These are phyloP conservation scores for Rhagoletis zephyria DNA, from an alignment of 1,140 invertebrate species.

Conservation along the genomic window DNA sequence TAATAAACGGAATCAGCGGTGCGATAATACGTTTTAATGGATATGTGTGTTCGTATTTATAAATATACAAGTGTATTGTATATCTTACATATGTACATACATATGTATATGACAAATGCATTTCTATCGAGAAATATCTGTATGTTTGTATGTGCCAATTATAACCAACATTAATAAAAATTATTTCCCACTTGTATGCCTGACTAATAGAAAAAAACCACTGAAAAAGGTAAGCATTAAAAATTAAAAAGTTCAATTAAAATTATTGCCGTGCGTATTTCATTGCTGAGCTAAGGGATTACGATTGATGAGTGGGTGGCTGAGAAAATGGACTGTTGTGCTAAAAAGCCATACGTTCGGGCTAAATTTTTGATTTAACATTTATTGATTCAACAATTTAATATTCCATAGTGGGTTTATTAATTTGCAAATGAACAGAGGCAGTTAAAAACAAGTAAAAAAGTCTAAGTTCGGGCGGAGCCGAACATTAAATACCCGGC, in stretches of 20 bases:
- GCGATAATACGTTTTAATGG: no score
- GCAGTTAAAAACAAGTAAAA: background rate
- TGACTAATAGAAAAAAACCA: slow-evolving; percentile 13
- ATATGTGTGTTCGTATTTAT: no score
- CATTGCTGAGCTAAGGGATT: background rate
- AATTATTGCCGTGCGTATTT: slow-evolving; percentile 12
- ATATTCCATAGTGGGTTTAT: background rate
- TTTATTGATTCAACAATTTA: background rate
- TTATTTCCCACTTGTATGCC: slow-evolving; percentile 15
- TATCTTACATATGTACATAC: no score
- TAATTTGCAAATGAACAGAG: background rate
- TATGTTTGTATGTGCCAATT: background rate
- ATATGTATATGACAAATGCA: no score
- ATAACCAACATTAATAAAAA: slow-evolving; percentile 29
- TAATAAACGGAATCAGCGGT: no score
- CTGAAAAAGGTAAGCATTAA: slow-evolving; percentile 7
- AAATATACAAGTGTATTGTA: no score
- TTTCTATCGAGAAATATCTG: no score
- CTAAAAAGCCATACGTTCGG: no score
- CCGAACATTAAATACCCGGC: no score
- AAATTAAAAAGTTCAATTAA: slow-evolving; percentile 48
- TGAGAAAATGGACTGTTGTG: no score
- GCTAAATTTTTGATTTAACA: background rate
- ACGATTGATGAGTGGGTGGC: background rate
- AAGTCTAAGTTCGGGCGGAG: no score